Conservation (phyloP, 23 tunicate species). For the Botrylloides violaceus region DNA sequence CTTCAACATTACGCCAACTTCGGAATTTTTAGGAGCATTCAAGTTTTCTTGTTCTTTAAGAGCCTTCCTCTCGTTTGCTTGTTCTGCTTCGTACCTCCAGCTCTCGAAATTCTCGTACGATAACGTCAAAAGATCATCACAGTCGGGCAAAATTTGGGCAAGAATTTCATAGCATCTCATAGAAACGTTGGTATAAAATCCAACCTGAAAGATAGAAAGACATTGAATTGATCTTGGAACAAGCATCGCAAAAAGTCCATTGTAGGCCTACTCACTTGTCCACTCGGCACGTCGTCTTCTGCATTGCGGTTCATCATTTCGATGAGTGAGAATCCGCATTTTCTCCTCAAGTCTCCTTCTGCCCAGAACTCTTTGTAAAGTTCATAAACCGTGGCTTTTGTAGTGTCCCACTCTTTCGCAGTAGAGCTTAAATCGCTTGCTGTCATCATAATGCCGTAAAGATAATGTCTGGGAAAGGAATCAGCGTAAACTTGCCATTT, state of each 20-base stretch:
- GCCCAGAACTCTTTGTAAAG: constrained; percentile 67
- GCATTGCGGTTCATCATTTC: constrained; percentile 68
- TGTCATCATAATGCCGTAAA: constrained; percentile 50
- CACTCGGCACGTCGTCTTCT: constrained; percentile 41
- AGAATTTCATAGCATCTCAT: constrained; percentile 59
- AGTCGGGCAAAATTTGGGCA: constrained; percentile 52
- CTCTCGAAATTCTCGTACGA: constrained; percentile 49
- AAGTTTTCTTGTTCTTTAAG: constrained; percentile 15
- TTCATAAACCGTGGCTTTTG: constrained; percentile 38
- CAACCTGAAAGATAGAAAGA: constrained; percentile 26
- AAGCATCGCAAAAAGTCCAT: too few relatives aligned
- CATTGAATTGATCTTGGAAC: too few relatives aligned
- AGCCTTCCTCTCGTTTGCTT: constrained; percentile 13
- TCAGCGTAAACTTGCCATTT: too few relatives aligned
- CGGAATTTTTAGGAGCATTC: constrained; percentile 14
- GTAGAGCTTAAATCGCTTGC: constrained; percentile 64
- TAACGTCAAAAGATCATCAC: constrained; percentile 31
- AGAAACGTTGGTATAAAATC: constrained; percentile 63
- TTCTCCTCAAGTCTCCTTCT: constrained; percentile 67
- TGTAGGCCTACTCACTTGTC: too few relatives aligned
- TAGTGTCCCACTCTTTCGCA: constrained; percentile 57
- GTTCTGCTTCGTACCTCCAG: constrained; percentile 64
- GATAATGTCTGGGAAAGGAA: constrained; percentile 16
- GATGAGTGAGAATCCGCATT: constrained; percentile 24
- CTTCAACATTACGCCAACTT: constrained; percentile 25